Percentiles rank a stretch among this genome's conserved stretches.
Conservation (phyloP, 1,140 invertebrate genomes). For the Eupristina koningsbergeri region DNA sequence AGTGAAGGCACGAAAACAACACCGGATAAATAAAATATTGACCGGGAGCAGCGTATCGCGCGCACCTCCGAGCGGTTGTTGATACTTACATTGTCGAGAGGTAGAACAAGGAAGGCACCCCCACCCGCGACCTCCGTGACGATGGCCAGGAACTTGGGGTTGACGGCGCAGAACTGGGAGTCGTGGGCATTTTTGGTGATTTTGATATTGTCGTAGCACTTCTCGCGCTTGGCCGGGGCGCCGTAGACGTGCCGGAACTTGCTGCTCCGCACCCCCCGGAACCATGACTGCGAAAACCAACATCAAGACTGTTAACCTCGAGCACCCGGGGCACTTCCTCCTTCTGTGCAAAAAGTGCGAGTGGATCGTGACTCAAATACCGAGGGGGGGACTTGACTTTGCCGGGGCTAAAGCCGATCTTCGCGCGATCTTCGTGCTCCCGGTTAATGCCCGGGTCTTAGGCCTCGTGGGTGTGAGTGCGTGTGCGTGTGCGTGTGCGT, state of each 20-base stretch:
- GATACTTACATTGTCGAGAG: slow-evolving; percentile 86
- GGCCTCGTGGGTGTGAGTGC: too few relatives aligned
- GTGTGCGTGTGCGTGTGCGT: background rate
- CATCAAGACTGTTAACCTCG: background rate
- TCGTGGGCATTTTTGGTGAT: slow-evolving; percentile 95
- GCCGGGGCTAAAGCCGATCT: too few relatives aligned
- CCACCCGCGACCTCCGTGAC: slow-evolving; percentile 96
- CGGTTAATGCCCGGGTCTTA: background rate
- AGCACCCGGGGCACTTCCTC: too few relatives aligned
- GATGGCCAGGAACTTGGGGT: slow-evolving; percentile 94
- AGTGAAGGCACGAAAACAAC: too few relatives aligned
- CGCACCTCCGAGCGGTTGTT: background rate
- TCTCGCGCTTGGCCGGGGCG: slow-evolving; percentile 87
- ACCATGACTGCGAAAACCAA: slow-evolving; percentile 78
- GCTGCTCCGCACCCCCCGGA: slow-evolving; percentile 87
- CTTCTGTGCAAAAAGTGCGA: too few relatives aligned
- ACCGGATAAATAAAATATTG: too few relatives aligned
- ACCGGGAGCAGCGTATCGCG: background rate
- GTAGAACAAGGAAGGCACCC: slow-evolving; percentile 92
- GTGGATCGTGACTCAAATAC: background rate
- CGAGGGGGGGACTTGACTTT: background rate
- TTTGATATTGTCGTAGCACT: slow-evolving; percentile 94
- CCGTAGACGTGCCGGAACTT: slow-evolving; percentile 96
- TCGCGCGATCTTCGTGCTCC: background rate
- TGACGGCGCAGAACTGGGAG: slow-evolving; percentile 92